Base-by-base conservation (phyloP, 2,888 invertebrate genomes). In the Epinotia demarniana region DNA sequence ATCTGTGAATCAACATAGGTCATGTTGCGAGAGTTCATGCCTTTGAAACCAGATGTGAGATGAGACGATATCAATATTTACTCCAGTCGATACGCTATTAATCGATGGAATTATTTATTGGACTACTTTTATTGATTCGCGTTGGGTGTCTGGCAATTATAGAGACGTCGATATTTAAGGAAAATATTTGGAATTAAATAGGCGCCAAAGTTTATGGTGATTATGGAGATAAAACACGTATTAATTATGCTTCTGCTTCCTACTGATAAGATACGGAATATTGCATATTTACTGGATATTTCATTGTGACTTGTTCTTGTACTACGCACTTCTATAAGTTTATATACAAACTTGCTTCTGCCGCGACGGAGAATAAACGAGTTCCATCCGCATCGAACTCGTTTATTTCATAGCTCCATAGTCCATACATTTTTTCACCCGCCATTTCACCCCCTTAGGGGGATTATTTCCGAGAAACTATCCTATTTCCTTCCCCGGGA, bases 221-320 rank as follows among this genome's bases (percentile, higher is more conserved):
- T 46, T 27, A 61, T 53, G 46, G 23, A 63, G 69, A 64, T 74
- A 74, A 58, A 58, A 57, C 69, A 63, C 33, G 62, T 57, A 57
- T 63, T 46, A 69, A 57, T 70, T 70, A 33, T 69, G 39, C 63
- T 69, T 70, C 70, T 69, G 49, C 63, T 69, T 70, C 75, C 70
- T 70, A 33, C 27, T 58, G 70, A 75, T 70, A 70, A 75, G 70
- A 75, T 75, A 75, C 19, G 19, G 27, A 16, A 27, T 46, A n/a
- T 69, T 58, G 60, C 46, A 60, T 43, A 23, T 23, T 69, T 58
- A 58, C 19, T 57, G 49, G 60, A 73, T 53, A 61, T n/a, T 73
- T 23, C 53, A 27, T 72, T 33, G 33, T 64, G 61, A 61, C 33
- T 49, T 49, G 19, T 19, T 19, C 11, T 16, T n/a, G 4, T 16